A percentile compares a stretch with the other conserved stretches of the same genome.
Conservation (phyloP, 2,888 invertebrate genomes). For the Vesta saturnalis region DNA sequence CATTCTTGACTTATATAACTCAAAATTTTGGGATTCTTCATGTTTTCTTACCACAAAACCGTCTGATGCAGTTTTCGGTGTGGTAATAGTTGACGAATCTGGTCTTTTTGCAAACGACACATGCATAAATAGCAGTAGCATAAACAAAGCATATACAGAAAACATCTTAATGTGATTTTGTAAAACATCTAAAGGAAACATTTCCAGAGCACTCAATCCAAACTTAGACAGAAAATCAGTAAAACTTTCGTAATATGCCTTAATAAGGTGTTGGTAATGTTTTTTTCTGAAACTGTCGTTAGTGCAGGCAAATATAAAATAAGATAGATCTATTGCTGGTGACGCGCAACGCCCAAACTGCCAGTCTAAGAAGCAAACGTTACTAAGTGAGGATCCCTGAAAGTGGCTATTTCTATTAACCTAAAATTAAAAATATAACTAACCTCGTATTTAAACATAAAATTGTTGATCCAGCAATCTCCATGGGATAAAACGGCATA, state of each 20-base stretch:
- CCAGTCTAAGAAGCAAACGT: background rate
- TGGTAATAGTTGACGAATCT: too few relatives aligned
- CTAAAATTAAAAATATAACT: background rate
- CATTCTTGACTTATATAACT: too few relatives aligned
- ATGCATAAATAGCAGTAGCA: too few relatives aligned
- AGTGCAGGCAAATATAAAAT: background rate
- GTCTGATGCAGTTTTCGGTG: too few relatives aligned
- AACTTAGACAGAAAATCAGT: background rate
- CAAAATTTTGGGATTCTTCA: too few relatives aligned
- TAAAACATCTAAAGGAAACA: background rate
- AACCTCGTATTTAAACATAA: background rate
- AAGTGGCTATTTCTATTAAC: background rate
- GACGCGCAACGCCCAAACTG: background rate
- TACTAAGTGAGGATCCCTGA: background rate
- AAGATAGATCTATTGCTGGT: background rate
- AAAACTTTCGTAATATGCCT: background rate
- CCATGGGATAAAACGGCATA: background rate
- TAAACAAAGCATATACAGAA: background rate
- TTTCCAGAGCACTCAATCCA: background rate
- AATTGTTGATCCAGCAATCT: background rate
- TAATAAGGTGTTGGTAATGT: background rate
- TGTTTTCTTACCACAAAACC: too few relatives aligned
- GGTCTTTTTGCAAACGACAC: too few relatives aligned
- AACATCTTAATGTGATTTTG: background rate
- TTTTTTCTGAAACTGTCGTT: background rate